Evolutionary conservation across 2,113 vertebrate genomes (phyloP), one percentile per base, ranked within the genome.

Genomic region (Motacilla alba): DNA sequence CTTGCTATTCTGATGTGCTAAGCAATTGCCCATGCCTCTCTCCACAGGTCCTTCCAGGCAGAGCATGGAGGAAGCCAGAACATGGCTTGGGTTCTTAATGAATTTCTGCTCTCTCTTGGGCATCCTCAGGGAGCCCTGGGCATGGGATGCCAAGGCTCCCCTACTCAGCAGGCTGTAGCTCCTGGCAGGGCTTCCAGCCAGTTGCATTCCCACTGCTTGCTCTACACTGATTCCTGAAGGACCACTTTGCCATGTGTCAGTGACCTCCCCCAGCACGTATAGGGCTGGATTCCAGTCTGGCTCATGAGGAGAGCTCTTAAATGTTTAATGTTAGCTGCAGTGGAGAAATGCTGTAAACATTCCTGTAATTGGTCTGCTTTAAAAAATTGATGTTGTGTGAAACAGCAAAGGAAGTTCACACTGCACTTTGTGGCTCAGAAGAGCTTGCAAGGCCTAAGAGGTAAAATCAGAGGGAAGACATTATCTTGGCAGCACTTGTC

Each of bases 351-450:
- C 19, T 72, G 53, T 87, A 92, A 96, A 92, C 83, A 68, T 79
- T 87, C 58, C 86, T 87, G 49, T 87, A 93, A 96, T 23, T 72
- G 69, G 56, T 33, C 90, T 66, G 49, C 86, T 95, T 96, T 94
- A 62, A 94, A 83, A 90, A 79, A 79, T 90, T 76, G 30, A 96
- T 94, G 53, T 58, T 49, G 15, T 46, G 76, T 78, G 80, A 94
- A 81, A 83, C 44, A 93, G 26, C n/a, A 37, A 72, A 87, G 49
- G 74, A 89, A 56, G 39, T 22, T 33, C 88, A 43, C 18, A 19
- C 14, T 15, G 22, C 41, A 31, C 64, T 78, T 56, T 9, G 16
- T 46, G 31, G 76, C 69, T 60, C 59, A 19, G n/a, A 21, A 49
- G 41, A n/a, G 41, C 8, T 56, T 62, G 31, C 17, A 44, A 55